Evolutionary conservation across 35 echinoderm and acorn worm species (phyloP).

Genomic region (Diadema setosum): DNA sequence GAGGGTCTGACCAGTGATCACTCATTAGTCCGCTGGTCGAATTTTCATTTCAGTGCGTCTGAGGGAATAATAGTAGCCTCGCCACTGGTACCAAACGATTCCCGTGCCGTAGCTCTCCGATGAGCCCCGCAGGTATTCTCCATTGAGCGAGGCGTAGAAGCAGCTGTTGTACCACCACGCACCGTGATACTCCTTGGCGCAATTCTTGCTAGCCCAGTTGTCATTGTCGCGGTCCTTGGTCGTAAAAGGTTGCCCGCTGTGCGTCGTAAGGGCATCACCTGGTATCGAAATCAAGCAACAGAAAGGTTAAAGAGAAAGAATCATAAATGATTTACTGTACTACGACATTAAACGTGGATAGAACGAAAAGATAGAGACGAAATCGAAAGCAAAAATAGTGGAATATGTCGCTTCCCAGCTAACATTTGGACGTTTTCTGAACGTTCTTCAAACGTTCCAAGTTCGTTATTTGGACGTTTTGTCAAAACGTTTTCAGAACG

Average conservation of each 20-base stretch:
- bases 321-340: not conserved
- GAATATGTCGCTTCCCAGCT: not conserved
- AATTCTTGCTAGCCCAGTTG: conserved; percentile 55
- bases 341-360: not conserved
- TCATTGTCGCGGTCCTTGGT: conserved; percentile 76
- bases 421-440: no score
- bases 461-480: no score
- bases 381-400: not conserved
- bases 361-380: not conserved
- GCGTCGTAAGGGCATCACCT: conserved; percentile 52
- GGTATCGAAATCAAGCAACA: no score
- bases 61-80: conserved; percentile 82
- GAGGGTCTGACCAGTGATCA: no score
- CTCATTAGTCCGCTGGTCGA: conserved; percentile 40
- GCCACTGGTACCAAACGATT: conserved; percentile 71
- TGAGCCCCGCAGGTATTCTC: conserved; percentile 37
- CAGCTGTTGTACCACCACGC: conserved; percentile 79
- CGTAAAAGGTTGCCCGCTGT: conserved; percentile 46
- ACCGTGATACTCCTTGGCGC: conserved; percentile 42
- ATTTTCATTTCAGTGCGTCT: conserved; percentile 87
- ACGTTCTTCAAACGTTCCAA: no score
- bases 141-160: conserved; percentile 63
- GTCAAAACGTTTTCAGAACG: no score
- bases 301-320: not conserved
- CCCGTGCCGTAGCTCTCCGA: conserved; percentile 60